A percentile compares a stretch with the other conserved stretches of the same genome.
Evolutionary conservation across 2,113 vertebrate genomes (phyloP).

Genomic region (Brienomyrus brachyistius): DNA sequence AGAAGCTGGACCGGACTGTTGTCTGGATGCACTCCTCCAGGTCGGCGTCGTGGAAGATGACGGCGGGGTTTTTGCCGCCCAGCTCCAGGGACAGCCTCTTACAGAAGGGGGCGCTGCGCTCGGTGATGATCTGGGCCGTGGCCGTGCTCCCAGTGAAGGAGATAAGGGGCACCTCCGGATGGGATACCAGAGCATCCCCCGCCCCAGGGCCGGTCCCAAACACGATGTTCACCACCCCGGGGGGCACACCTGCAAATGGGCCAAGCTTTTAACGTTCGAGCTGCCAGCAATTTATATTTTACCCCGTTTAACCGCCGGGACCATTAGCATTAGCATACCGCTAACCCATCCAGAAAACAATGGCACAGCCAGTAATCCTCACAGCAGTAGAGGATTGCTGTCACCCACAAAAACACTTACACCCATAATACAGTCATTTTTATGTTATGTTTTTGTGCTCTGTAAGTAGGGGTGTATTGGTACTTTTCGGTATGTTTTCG

Average conservation of each 20-base stretch:
- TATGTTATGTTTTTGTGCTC: neutral
- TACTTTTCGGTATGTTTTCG: no score
- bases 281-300: neutral
- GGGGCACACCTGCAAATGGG: constrained; percentile 69
- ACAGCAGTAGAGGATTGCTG: no score
- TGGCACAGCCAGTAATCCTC: no score
- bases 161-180: constrained; percentile 79
- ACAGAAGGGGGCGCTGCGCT: constrained; percentile 75
- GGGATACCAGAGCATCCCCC: constrained; percentile 80
- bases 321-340: no score
- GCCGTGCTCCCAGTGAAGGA: constrained; percentile 92
- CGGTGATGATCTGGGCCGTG: constrained; percentile 73
- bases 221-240: constrained; percentile 86
- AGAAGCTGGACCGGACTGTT: constrained; percentile 85
- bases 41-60: constrained; percentile 84
- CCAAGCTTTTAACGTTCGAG: neutral
- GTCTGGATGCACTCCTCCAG: constrained; percentile 75
- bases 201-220: constrained; percentile 74
- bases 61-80: constrained; percentile 89
- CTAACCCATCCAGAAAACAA: no score
- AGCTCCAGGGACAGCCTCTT: constrained; percentile 93
- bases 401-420: no score
- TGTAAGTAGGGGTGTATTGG: neutral
- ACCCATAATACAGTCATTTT: neutral
- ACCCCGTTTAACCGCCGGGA: neutral